Percentiles rank a stretch among this genome's conserved stretches.
phyloP scores from a whole-genome alignment of 2,797 vertebrate genomes.

The Microcaecilia unicolor region DNA sequence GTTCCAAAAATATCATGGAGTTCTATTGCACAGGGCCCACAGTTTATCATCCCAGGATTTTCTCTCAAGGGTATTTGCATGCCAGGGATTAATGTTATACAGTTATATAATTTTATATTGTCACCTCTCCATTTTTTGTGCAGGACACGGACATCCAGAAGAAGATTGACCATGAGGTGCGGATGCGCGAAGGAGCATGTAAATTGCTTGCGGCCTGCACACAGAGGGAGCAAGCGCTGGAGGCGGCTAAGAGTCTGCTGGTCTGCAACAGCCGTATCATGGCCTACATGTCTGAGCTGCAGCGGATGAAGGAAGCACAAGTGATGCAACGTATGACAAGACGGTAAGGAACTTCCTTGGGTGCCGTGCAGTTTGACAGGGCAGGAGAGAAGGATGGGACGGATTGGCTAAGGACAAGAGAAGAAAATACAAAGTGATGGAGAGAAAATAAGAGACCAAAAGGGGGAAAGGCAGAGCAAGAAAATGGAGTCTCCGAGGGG shows the following conservation, averaged over 20 bases:
- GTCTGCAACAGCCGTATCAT: conserved; percentile 82
- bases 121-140: neutral
- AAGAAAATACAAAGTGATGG: too few relatives aligned
- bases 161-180: conserved; percentile 87
- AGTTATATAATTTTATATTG: too few relatives aligned
- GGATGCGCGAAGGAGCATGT: conserved; percentile 84
- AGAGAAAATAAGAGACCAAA: too few relatives aligned
- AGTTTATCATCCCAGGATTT: too few relatives aligned
- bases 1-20: too few relatives aligned
- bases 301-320: conserved; percentile 85
- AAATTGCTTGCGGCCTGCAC: conserved; percentile 85
- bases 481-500: too few relatives aligned
- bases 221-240: conserved; percentile 79
- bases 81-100: too few relatives aligned
- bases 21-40: neutral
- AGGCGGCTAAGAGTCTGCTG: conserved; percentile 81
- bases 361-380: too few relatives aligned
- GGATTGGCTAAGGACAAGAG: neutral
- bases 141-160: conserved; percentile 89
- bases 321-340: conserved; percentile 70
- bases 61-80: too few relatives aligned
- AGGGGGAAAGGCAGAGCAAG: too few relatives aligned
- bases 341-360: too few relatives aligned
- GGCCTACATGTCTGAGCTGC: conserved; percentile 87
- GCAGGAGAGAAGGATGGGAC: neutral